Evolutionary conservation across 2,888 invertebrate genomes (phyloP), one percentile per base, ranked within the genome.

Genomic region (Pachydiplax longipennis): DNA sequence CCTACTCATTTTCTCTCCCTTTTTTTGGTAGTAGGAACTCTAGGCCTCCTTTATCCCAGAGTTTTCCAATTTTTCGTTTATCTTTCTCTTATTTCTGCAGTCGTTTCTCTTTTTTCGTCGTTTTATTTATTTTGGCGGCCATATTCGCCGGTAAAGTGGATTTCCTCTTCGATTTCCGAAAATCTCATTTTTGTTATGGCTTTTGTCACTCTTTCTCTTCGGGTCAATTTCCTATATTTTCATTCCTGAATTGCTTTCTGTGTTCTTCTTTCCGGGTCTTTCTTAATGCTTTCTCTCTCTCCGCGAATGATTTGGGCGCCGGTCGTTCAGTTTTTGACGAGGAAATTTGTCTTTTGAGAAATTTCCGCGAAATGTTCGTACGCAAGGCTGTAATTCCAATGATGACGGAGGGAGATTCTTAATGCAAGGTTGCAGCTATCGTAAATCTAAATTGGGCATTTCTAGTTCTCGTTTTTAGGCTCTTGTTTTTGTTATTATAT

Each of bases 31-130:
- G 18, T n/a, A 44, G 25, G 81, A 44, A 13, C 35, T 48, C 82
- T 40, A 22, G n/a, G 5, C 53, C 82, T 83, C 58, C 35, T 83
- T 58, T 83, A 35, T 83, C 35, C 83, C 83, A 58, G 58, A 58
- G 73, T 73, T 73, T 73, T 73, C 83, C 83, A 83, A 83, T 58
- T 25, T 31, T 83, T 58, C 13, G 83, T 83, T 83, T 73, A 73
- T 83, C 58, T 58, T 58, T 58, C 58, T 35, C 83, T 58, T 53
- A 53, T 58, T 83, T 58, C 83, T 35, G 8, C 40, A 48, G n/a
- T 48, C 53, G 25, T 58, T 58, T 31, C 82, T 35, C 53, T 53
- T 53, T 31, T 73, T 73, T 31, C 73, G 12, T 15, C 73, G 25
- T 73, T 73, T 73, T 73, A 73, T 73, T 73, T 73, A 73, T 73